Conservation (phyloP, 2,888 invertebrate species). For the Noctua janthina region DNA sequence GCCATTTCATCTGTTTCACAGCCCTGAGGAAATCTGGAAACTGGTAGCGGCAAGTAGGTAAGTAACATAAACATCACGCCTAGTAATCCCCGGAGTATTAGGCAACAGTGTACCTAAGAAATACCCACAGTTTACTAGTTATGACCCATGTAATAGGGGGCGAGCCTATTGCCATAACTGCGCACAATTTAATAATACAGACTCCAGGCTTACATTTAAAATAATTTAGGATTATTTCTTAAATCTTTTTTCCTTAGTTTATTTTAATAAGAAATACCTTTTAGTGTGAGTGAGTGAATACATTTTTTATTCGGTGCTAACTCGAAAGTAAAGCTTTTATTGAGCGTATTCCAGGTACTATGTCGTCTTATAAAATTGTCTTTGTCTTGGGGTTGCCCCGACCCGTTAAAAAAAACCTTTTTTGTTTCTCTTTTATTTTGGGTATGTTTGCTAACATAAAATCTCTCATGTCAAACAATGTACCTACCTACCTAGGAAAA, state of each 20-base stretch:
- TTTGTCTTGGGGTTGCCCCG: not conserved
- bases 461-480: not conserved
- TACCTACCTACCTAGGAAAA: not conserved
- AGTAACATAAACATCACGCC: not conserved
- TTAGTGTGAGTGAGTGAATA: not conserved
- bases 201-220: not conserved
- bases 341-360: not conserved
- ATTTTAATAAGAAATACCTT: not conserved
- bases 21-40: not conserved
- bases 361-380: not conserved
- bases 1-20: not conserved
- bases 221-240: not conserved
- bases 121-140: not conserved
- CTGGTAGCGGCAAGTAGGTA: slow-evolving; percentile 6
- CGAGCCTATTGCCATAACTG: not conserved
- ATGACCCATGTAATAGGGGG: not conserved
- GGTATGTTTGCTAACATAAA: no score
- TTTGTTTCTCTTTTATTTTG: no score
- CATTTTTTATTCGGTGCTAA: not conserved
- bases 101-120: not conserved
- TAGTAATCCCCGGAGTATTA: not conserved
- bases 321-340: not conserved
- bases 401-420: not conserved
- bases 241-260: not conserved
- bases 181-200: not conserved